Conservation (phyloP, 2,113 vertebrate species). For the Todiramphus saurophagus region DNA sequence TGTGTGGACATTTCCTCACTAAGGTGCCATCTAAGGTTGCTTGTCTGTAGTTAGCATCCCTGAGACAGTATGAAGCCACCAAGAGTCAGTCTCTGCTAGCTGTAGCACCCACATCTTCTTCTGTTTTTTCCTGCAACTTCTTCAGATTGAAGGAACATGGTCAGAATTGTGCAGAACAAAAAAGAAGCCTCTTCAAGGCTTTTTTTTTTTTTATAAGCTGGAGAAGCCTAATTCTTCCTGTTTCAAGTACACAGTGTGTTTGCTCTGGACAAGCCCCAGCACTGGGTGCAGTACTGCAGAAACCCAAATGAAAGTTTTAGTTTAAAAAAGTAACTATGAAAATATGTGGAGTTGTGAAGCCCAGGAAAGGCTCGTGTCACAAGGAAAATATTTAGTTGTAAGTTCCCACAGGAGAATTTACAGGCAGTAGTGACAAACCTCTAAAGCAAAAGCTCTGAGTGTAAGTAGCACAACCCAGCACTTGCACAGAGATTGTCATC, state of each 20-base stretch:
- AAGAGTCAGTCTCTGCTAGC: background rate
- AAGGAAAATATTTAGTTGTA: background rate
- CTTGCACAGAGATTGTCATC: background rate
- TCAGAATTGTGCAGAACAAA: background rate
- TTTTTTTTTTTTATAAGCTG: background rate
- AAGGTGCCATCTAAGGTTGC: background rate
- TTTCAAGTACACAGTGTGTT: background rate
- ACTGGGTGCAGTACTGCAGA: background rate
- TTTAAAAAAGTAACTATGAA: background rate
- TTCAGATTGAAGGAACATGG: background rate
- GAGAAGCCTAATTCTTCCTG: background rate
- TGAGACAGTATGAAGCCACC: background rate
- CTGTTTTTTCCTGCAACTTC: background rate
- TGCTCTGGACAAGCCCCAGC: background rate
- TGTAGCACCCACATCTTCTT: too few species aligned
- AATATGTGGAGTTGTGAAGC: background rate
- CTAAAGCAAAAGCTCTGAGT: background rate
- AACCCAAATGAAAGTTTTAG: background rate
- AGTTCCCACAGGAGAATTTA: background rate
- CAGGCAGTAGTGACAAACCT: background rate
- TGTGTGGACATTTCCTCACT: background rate
- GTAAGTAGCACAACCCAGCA: background rate
- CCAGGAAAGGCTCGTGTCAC: background rate
- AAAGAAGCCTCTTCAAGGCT: background rate
- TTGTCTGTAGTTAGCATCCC: background rate